These are phyloP conservation scores for Sarcophaga variegata DNA, from an alignment of 2,888 invertebrate genomes.

Conservation along the genomic window DNA sequence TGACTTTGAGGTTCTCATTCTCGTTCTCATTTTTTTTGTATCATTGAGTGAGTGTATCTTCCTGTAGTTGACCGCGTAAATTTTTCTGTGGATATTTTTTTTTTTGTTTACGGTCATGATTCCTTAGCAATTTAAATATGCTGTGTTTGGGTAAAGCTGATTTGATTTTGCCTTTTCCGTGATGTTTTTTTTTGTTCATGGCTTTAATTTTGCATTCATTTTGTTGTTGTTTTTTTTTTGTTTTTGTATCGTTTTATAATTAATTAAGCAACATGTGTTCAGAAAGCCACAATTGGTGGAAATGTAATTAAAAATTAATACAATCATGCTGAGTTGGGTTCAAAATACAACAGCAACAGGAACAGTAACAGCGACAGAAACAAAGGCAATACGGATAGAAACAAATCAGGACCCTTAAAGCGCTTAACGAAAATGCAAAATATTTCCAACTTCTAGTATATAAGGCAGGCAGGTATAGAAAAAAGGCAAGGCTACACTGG, in stretches of 20 bases:
- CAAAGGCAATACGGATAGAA: background rate
- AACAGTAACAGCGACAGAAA: background rate
- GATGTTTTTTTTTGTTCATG: constrained; percentile 6
- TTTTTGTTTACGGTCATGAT: background rate
- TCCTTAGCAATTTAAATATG: too few species aligned
- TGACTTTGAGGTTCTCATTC: constrained; percentile 9
- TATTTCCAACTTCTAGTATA: too few species aligned
- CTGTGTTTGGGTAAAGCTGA: too few species aligned
- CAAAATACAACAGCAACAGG: constrained; percentile 28
- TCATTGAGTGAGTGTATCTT: background rate
- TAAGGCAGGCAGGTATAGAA: too few species aligned
- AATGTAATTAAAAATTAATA: constrained; percentile 74
- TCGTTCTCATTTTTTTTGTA: background rate
- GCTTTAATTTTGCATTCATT: constrained; percentile 22
- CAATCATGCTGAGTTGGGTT: constrained; percentile 69
- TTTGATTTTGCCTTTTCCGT: background rate
- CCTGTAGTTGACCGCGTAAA: constrained; percentile 23
- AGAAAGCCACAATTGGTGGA: constrained; percentile 66
- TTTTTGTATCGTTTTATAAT: constrained; percentile 69
- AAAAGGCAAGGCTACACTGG: too few species aligned
- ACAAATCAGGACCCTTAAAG: background rate
- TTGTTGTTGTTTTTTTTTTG: constrained; percentile 7
- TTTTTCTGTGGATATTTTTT: background rate
- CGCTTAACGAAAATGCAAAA: background rate
- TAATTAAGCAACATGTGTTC: constrained; percentile 74